Conservation (phyloP, 1,140 invertebrate genomes). For the Whitmania pigra region DNA sequence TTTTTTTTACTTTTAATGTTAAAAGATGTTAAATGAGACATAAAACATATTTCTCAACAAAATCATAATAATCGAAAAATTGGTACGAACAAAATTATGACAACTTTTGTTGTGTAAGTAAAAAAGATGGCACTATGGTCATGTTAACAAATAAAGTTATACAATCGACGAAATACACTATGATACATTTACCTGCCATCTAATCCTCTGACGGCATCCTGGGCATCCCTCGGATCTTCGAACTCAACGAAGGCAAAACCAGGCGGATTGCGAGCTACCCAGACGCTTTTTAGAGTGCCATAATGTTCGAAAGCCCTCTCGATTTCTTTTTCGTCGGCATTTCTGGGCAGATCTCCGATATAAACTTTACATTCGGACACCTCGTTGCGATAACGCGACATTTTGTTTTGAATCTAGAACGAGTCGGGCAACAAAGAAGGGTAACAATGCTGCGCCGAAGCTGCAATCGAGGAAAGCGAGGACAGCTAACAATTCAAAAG, state of each 20-base stretch:
- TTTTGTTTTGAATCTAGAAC: too few species aligned
- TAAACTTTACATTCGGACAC: constrained; percentile 80
- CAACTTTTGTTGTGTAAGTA: not conserved
- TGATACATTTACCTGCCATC: constrained; percentile 58
- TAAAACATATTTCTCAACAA: too few species aligned
- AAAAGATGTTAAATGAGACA: too few species aligned
- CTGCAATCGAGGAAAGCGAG: too few species aligned
- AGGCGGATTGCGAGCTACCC: constrained; percentile 71
- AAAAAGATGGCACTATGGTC: not conserved
- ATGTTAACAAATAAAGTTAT: not conserved
- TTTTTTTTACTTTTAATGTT: too few species aligned
- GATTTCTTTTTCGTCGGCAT: constrained; percentile 41
- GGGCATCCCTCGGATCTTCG: constrained; percentile 82
- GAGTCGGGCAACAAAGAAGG: too few species aligned
- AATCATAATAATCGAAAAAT: not conserved
- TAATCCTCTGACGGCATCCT: constrained; percentile 76
- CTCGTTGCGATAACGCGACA: not conserved
- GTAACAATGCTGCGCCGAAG: too few species aligned
- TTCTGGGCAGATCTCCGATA: constrained; percentile 67
- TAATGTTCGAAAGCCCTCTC: constrained; percentile 78
- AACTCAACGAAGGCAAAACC: constrained; percentile 94
- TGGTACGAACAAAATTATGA: not conserved
- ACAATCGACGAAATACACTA: not conserved
- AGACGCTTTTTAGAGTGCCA: constrained; percentile 80
- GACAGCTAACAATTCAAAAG: too few species aligned